These are phyloP conservation scores for Cyprinus carpio DNA, from an alignment of 2,113 vertebrate genomes.

Conservation along the genomic window DNA sequence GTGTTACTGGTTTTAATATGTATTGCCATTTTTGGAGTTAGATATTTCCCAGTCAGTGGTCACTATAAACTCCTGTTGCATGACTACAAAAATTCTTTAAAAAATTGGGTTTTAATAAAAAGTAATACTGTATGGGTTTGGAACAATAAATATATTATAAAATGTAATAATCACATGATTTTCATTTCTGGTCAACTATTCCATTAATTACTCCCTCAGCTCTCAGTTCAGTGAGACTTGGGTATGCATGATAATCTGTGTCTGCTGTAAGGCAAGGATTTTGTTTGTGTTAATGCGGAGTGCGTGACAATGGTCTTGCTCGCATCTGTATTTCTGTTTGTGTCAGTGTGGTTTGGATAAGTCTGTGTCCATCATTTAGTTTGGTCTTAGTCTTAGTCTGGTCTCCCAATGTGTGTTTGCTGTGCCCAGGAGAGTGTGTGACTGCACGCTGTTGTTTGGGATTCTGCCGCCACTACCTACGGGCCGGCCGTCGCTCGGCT, in stretches of 20 bases:
- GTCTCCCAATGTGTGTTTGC: constrained; percentile 55
- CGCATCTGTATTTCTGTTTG: constrained; percentile 42
- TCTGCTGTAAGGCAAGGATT: constrained; percentile 1
- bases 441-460: constrained; percentile 46
- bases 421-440: constrained; percentile 48
- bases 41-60: no score
- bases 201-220: neutral
- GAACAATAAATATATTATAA: no score
- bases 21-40: no score
- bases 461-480: constrained; percentile 53
- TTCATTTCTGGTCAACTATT: neutral
- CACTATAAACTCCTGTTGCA: no score
- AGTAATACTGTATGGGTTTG: no score
- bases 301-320: constrained; percentile 28
- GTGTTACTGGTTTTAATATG: no score
- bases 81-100: no score
- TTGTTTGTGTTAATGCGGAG: constrained; percentile 29
- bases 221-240: neutral
- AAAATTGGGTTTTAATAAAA: no score
- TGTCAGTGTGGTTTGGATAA: constrained; percentile 48
- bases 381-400: no score
- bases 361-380: constrained; percentile 39
- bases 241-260: neutral
- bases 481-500: constrained; percentile 42
- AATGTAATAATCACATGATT: no score